Conservation (phyloP, 2,113 vertebrate species). For the Pitta sordida region DNA sequence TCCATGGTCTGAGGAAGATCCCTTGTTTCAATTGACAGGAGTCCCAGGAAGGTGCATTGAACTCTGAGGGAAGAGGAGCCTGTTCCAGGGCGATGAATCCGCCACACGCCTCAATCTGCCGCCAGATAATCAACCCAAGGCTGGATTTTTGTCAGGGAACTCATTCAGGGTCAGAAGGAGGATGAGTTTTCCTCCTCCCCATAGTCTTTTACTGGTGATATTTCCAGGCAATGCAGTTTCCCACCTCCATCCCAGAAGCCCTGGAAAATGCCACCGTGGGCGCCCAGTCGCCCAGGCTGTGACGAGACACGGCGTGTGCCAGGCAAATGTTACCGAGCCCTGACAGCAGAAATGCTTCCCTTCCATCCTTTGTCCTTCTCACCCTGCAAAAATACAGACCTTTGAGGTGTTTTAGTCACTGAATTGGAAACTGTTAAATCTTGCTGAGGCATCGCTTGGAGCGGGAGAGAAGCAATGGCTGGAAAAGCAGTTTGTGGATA, state of each 20-base stretch:
- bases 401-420: background rate
- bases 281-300: accelerated
- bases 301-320: background rate
- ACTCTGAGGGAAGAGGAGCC: background rate
- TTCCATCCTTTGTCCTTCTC: background rate
- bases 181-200: background rate
- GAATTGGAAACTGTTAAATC: background rate
- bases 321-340: background rate
- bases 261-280: background rate
- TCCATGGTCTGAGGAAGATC: background rate
- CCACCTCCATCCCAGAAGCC: background rate
- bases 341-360: background rate
- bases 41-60: background rate
- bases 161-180: background rate
- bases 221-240: background rate
- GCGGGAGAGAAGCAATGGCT: background rate
- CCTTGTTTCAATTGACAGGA: background rate
- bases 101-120: accelerated
- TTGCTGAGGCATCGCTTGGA: background rate
- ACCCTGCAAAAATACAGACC: background rate
- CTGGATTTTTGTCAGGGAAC: background rate
- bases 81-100: accelerated
- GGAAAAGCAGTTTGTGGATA: background rate
- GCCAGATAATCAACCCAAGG: background rate
- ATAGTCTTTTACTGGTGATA: background rate